These are phyloP conservation scores for Phataginus tricuspis DNA, from an alignment of 2,797 vertebrate genomes.

Conservation along the genomic window DNA sequence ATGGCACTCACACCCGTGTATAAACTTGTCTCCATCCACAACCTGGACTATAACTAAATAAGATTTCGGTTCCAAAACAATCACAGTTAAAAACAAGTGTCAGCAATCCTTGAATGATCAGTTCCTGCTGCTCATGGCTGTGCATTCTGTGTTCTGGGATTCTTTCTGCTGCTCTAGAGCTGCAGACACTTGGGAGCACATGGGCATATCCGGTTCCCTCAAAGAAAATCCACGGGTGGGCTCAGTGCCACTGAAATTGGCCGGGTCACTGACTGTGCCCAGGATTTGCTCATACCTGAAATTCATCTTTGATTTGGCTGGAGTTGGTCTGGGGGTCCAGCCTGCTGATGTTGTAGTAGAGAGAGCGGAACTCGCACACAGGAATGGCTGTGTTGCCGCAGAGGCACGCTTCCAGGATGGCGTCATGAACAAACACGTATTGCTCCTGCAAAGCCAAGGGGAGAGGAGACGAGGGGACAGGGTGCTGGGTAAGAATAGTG, in stretches of 20 bases:
- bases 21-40: background rate
- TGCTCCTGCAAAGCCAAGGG: conserved; percentile 90
- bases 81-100: background rate
- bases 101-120: background rate
- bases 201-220: background rate
- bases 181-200: background rate
- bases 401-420: conserved; percentile 97
- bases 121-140: background rate
- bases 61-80: background rate
- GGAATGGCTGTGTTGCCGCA: conserved; percentile 98
- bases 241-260: background rate
- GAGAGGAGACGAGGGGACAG: no score
- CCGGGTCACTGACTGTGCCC: background rate
- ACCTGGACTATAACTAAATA: background rate
- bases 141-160: background rate
- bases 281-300: conserved; percentile 89
- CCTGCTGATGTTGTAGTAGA: conserved; percentile 98
- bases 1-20: background rate
- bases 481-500: background rate
- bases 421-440: conserved; percentile 98
- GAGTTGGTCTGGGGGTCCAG: conserved; percentile 98
- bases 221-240: background rate
- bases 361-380: conserved; percentile 97
- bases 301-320: conserved; percentile 99
- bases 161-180: background rate